Evolutionary conservation across 2,113 vertebrate genomes (phyloP).

Genomic region (Oreochromis spilurus): DNA sequence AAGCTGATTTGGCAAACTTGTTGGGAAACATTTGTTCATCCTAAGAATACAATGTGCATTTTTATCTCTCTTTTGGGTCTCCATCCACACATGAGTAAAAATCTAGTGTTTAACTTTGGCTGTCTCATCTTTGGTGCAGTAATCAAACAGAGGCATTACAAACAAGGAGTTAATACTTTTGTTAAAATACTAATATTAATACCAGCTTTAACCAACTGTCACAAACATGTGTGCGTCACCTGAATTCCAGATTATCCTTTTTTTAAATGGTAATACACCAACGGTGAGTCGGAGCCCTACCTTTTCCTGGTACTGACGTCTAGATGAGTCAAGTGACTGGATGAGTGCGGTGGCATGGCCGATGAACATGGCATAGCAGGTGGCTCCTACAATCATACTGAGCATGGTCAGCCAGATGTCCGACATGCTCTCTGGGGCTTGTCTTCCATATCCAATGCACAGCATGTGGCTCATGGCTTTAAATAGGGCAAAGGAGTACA

Average conservation of each 20-base stretch:
- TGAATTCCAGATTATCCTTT: neutral
- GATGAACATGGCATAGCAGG: constrained; percentile 95
- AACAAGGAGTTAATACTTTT: neutral
- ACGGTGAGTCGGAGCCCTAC: constrained; percentile 47
- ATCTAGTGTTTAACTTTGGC: neutral
- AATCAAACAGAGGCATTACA: neutral
- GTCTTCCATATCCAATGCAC: constrained; percentile 93
- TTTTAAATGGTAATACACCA: neutral
- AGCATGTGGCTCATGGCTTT: constrained; percentile 99
- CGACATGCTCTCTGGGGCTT: constrained; percentile 94
- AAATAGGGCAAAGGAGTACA: constrained; percentile 96
- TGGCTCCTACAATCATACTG: constrained; percentile 98
- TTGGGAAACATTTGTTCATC: neutral
- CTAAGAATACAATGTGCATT: neutral
- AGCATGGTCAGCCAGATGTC: constrained; percentile 99
- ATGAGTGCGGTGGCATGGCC: constrained; percentile 90
- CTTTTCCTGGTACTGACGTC: constrained; percentile 93
- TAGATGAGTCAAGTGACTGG: constrained; percentile 88
- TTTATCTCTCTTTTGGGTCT: neutral
- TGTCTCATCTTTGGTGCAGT: fast-evolving
- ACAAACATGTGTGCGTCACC: neutral
- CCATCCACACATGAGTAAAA: neutral
- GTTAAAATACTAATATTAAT: neutral
- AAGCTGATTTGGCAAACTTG: fast-evolving
- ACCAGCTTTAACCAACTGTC: neutral